These are phyloP conservation scores for Drosophila pectinifera DNA, from an alignment of 1,140 invertebrate genomes.

Conservation along the genomic window DNA sequence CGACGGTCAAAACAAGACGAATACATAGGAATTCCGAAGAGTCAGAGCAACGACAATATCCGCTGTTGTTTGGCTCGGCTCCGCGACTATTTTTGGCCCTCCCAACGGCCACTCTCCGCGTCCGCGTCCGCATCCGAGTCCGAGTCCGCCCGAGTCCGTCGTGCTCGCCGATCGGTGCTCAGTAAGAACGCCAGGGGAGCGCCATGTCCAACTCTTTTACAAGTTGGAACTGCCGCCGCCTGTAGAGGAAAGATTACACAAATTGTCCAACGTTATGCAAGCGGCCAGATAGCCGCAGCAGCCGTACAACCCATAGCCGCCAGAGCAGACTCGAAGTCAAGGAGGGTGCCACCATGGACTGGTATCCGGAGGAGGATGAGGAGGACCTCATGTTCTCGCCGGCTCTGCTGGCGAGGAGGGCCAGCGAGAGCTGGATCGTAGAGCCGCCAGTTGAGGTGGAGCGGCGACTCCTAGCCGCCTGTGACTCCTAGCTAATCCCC, in stretches of 20 bases:
- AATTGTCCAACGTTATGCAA: conserved; percentile 65
- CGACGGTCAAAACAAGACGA: conserved; percentile 54
- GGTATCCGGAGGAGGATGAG: conserved; percentile 92
- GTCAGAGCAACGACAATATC: conserved; percentile 33
- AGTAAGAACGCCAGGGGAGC: conserved; percentile 45
- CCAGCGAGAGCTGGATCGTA: conserved; percentile 94
- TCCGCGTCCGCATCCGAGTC: too few relatives aligned
- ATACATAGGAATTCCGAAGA: conserved; percentile 54
- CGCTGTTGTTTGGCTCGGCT: conserved; percentile 71
- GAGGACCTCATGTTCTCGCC: conserved; percentile 94
- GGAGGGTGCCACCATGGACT: conserved; percentile 86
- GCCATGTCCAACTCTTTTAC: conserved; percentile 78
- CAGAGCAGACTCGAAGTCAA: not conserved
- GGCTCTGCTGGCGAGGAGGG: conserved; percentile 91
- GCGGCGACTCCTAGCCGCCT: too few relatives aligned
- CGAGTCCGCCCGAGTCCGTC: too few relatives aligned
- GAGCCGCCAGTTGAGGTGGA: conserved; percentile 91
- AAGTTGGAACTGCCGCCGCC: conserved; percentile 63
- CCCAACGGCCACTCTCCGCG: conserved; percentile 22
- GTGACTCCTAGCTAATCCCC: not conserved
- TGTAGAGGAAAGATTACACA: conserved; percentile 48
- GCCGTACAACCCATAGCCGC: conserved; percentile 4
- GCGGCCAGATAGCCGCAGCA: conserved; percentile 3
- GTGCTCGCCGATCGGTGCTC: conserved; percentile 13
- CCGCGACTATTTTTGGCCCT: conserved; percentile 75